Percentiles rank a stretch among this genome's conserved stretches.
phyloP scores from a whole-genome alignment of 2,797 vertebrate species.

The Amniataba percoides region DNA sequence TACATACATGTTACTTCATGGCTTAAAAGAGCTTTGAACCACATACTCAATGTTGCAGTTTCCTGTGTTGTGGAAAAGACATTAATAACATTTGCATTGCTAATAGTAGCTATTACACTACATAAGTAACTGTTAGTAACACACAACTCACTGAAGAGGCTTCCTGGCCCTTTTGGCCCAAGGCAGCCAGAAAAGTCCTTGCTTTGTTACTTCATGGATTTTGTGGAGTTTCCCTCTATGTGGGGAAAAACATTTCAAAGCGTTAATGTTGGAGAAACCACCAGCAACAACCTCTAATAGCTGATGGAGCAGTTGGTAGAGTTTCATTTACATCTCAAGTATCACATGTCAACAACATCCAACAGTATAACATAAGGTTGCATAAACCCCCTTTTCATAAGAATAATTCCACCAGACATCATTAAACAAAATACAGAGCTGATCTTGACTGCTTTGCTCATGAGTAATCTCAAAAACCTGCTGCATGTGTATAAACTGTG shows the following conservation, averaged over 20 bases:
- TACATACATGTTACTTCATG: slow-evolving; percentile 17
- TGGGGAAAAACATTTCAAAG: slow-evolving; percentile 1
- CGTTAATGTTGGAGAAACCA: slow-evolving; percentile 3
- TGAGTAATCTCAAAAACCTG: not conserved
- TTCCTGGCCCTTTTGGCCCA: accelerated
- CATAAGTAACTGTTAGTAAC: not conserved
- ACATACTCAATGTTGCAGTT: slow-evolving; percentile 25
- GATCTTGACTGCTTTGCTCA: not conserved
- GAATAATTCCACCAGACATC: not conserved
- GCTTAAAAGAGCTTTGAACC: slow-evolving; percentile 27
- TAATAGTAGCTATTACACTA: not conserved
- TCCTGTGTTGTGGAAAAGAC: slow-evolving; percentile 24
- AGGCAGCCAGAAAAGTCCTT: slow-evolving; percentile 7
- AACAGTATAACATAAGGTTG: not conserved
- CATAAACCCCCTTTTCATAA: not conserved
- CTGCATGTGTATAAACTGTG: not conserved
- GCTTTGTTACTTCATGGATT: not conserved
- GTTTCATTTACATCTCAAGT: not conserved
- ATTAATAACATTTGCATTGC: not conserved
- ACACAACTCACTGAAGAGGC: not conserved
- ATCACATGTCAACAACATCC: not conserved
- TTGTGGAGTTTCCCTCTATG: slow-evolving; percentile 22
- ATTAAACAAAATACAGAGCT: not conserved
- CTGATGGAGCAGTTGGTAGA: not conserved
- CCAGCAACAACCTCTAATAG: not conserved